Conservation (phyloP, 2,113 vertebrate genomes). For the Ceyx margarethae region DNA sequence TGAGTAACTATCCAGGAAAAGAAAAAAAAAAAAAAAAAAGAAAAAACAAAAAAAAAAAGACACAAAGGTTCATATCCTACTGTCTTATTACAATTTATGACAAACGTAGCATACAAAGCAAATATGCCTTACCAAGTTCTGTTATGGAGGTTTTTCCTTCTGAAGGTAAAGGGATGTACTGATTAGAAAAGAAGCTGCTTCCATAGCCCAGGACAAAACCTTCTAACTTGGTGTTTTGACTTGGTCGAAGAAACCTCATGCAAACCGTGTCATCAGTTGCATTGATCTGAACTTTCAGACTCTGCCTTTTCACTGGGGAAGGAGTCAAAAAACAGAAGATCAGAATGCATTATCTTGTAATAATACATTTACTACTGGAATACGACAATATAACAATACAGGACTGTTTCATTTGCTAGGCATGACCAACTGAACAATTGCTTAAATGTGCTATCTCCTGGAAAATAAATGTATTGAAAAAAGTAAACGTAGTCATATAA, state of each 20-base stretch:
- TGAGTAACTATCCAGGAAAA: background rate
- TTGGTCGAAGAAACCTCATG: constrained; percentile 87
- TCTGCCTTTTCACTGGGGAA: constrained; percentile 84
- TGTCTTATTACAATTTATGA: background rate
- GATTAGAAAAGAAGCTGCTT: constrained; percentile 89
- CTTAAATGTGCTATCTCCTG: background rate
- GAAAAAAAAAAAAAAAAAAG: background rate
- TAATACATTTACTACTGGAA: background rate
- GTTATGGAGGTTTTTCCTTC: constrained; percentile 84
- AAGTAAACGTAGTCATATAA: background rate
- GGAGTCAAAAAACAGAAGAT: background rate
- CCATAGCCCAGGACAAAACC: constrained; percentile 96
- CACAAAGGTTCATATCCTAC: background rate
- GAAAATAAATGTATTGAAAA: background rate
- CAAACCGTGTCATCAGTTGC: constrained; percentile 88
- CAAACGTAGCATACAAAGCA: background rate
- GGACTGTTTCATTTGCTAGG: background rate
- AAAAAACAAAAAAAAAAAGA: background rate
- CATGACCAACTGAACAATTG: background rate
- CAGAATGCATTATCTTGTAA: background rate
- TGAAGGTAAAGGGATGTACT: constrained; percentile 88
- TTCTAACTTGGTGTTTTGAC: constrained; percentile 83
- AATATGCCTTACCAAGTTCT: constrained; percentile 86
- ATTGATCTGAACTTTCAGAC: constrained; percentile 91
- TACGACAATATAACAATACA: background rate